Evolutionary conservation across 2,888 invertebrate genomes (phyloP).

Genomic region (Melieria picta): DNA sequence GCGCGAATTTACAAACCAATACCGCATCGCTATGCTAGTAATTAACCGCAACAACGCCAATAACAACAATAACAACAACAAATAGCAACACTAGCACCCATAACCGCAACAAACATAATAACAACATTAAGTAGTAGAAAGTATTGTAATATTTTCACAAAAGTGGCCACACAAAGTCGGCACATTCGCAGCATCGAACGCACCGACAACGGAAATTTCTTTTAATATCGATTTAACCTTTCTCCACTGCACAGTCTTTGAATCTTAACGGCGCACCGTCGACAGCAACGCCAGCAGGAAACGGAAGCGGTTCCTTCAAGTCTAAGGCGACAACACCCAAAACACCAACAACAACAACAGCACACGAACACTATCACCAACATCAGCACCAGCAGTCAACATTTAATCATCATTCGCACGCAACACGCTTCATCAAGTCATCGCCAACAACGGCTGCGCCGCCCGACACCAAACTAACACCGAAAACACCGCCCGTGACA

Average conservation of each 20-base stretch:
- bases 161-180: constrained; percentile 20
- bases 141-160: constrained; percentile 24
- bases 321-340: constrained; percentile 44
- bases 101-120: constrained; percentile 17
- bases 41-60: constrained; percentile 38
- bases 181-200: constrained; percentile 17
- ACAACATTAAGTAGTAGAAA: constrained; percentile 16
- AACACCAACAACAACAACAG: constrained; percentile 64
- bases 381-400: constrained; percentile 55
- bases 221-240: constrained; percentile 51
- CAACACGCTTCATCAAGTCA: constrained; percentile 42
- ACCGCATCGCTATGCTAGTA: constrained; percentile 29
- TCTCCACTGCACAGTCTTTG: constrained; percentile 58
- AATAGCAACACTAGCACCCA: background rate
- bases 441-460: constrained; percentile 47
- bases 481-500: constrained; percentile 72
- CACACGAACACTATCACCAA: constrained; percentile 43
- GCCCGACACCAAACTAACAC: constrained; percentile 60
- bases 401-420: constrained; percentile 17
- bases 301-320: constrained; percentile 35
- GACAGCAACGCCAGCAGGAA: constrained; percentile 39
- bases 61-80: constrained; percentile 32
- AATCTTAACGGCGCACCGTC: constrained; percentile 58
- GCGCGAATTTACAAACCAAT: constrained; percentile 32
- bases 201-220: constrained; percentile 27